Base-by-base conservation (phyloP, 2,797 vertebrate species). In the Taeniopygia guttata region DNA sequence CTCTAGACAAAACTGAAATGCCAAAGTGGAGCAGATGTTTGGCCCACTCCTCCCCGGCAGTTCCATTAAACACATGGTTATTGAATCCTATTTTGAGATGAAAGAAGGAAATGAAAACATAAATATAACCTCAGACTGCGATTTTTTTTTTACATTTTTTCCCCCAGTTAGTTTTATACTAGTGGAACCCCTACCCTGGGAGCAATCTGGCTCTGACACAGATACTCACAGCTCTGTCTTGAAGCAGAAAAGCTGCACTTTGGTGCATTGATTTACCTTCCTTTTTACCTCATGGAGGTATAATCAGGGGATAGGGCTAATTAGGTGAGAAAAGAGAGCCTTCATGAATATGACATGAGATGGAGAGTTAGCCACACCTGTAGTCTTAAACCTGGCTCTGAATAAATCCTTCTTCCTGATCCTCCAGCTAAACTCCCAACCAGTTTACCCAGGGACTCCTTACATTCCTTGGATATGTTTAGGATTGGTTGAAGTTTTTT, bases 1-100 rank as follows among this genome's bases (percentile, higher is more conserved):
- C 42, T 90, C 43, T 4, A 46, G 67, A 83, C 69, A 81, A 87
- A 83, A 56, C 75, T 87, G 87, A 95, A 96, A 84, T 95, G 78
- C 73, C 45, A 32, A 70, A 85, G 69, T 36, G 63, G 70, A 95
- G 45, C 67, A 83, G 82, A 69, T 89, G 76, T 93, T 91, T 95
- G 89, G 62, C 78, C 66, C 40, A 34, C 69, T 92, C 55, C 70
- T 92, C 40, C 58, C 52, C 46, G 26, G 46, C 58, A 85, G 21
- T 89, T 94, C 79, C n/a, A 40, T 93, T 83, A 70, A 90, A 89
- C 42, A 16, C 64, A 29, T 64, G 17, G 64, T 74, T 92, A 82
- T 66, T 54, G 48, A 66, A 55, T 68, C 30, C 45, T 77, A 70
- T 74, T 91, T 63, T 7, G 26, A 56, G 66, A 27, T 84, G 45